Evolutionary conservation across 2,888 invertebrate species (phyloP), one percentile per base, ranked within the genome.

Genomic region (Tryphoninae sp.): DNA sequence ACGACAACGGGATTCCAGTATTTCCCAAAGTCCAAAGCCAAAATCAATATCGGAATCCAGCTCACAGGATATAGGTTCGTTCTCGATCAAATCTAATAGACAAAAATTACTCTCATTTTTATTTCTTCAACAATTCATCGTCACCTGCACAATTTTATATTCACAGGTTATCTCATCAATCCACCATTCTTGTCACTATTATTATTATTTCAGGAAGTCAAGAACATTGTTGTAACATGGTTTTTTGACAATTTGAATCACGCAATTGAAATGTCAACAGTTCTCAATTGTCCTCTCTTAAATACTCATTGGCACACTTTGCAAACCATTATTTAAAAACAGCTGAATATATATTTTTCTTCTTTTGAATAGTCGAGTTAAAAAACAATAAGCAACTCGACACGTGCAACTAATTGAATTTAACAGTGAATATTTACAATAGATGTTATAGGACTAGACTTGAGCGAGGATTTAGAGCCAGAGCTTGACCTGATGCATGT

Each of bases 381-480:
- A 13, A 13, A 13, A 45, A 45, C 11, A 26, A 19, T 19, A 19
- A 19, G 19, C 19, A 33, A 33, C 33, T 45, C 45, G 45, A 45
- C 1, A 9, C 13, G 13, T 45, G 2, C 13, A 2, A 16, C 13
- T 55, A 19, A 16, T 16, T 16, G 16, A 55, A 55, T 9, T 59
- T 77, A 82, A 79, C 69, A 22, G n/a, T 69, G 64, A 22, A 79
- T 68, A 33, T 82, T 76, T 77, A 51, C 42, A 3, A 65, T 80
- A 81, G 87, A 87, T 87, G 86, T 86, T 84, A 83, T 87, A 84
- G 86, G 85, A 76, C 79, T 87, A 83, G 85, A 86, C 81, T 79
- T 80, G 76, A 74, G 83, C 80, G 84, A 84, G 65, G 86, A 87
- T 81, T 61, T 85, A 78, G 78, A 81, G 33, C 83, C 86, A 42